phyloP scores from a whole-genome alignment of 2,888 invertebrate genomes.

The Oscheius sp. region DNA sequence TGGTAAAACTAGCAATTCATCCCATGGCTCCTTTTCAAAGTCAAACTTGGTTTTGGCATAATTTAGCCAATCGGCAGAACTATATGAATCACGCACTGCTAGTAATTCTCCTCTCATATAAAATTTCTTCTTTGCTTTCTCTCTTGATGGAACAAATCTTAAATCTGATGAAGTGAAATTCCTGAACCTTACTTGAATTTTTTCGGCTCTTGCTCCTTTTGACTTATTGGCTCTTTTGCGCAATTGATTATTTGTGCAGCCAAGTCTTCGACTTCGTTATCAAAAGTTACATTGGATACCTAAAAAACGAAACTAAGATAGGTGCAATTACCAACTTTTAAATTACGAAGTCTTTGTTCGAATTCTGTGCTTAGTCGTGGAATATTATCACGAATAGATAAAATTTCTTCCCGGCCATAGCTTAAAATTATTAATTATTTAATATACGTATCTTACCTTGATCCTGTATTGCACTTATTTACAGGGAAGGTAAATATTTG shows the following conservation, averaged over 20 bases:
- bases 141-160: constrained; percentile 52
- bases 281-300: not conserved
- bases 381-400: not conserved
- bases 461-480: not conserved
- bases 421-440: not conserved
- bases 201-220: constrained; percentile 8
- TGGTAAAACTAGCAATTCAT: constrained; percentile 29
- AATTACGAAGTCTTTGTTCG: not conserved
- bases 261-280: not conserved
- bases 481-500: not conserved
- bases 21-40: constrained; percentile 41
- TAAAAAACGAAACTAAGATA: not conserved
- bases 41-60: constrained; percentile 38
- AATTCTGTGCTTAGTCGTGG: not conserved
- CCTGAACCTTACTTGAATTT: constrained; percentile 37
- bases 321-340: not conserved
- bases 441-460: not conserved
- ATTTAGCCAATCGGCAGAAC: constrained; percentile 39
- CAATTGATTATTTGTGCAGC: constrained; percentile 5
- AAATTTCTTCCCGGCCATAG: constrained; percentile 27
- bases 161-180: constrained; percentile 3
- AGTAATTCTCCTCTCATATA: constrained; percentile 57
- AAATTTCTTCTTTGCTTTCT: constrained; percentile 52
- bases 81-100: constrained; percentile 43
- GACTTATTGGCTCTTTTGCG: no score